phyloP scores from a whole-genome alignment of 2,113 vertebrate genomes.

The Heptranchias perlo region DNA sequence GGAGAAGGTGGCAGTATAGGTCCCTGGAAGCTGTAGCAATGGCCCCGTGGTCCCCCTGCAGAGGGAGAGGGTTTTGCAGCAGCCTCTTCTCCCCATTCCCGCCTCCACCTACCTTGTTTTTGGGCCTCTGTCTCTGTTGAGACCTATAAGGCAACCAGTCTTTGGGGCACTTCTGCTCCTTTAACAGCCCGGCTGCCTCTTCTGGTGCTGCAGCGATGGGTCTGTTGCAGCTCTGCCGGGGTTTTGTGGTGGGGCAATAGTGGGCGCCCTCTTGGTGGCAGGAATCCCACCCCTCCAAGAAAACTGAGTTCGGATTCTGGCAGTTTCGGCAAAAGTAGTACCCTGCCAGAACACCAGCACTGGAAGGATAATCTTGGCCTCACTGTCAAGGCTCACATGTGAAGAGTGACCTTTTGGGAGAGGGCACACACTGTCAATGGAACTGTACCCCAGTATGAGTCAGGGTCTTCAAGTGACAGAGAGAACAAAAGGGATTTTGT shows the following conservation, averaged over 20 bases:
- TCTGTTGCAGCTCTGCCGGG: neutral
- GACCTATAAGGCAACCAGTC: neutral
- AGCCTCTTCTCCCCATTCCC: neutral
- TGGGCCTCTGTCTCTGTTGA: neutral
- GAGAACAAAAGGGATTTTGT: neutral
- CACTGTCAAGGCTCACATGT: too few relatives aligned
- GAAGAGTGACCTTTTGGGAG: too few relatives aligned
- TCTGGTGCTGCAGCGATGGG: too few relatives aligned
- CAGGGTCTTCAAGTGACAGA: neutral
- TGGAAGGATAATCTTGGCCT: neutral
- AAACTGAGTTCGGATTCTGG: too few relatives aligned
- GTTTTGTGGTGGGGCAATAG: neutral
- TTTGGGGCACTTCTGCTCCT: neutral
- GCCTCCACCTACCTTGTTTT: neutral
- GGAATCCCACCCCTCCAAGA: neutral
- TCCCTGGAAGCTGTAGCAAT: neutral
- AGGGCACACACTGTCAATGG: neutral
- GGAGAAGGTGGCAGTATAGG: neutral
- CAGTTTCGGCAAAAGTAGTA: too few relatives aligned
- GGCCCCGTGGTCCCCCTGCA: neutral
- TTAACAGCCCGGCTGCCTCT: neutral
- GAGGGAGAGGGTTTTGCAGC: neutral
- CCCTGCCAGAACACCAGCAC: neutral
- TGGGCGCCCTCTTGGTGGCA: neutral
- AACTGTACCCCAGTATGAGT: neutral